Base-by-base conservation (phyloP, 92 coral and sea anemone genomes). In the Phenganax subtilis region DNA sequence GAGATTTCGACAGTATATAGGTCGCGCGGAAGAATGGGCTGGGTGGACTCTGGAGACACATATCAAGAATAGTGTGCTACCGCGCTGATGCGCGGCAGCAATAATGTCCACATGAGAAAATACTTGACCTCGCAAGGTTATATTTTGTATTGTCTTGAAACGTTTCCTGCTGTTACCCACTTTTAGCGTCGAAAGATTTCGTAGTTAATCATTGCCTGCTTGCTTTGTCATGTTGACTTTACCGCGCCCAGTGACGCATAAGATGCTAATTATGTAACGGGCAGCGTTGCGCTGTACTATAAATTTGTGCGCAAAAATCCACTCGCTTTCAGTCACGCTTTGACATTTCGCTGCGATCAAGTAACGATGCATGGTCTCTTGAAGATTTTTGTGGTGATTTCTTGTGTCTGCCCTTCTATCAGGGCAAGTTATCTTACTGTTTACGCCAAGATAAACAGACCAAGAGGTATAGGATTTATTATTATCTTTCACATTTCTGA, bases 191-290 rank as follows among this genome's bases (percentile, higher is more conserved):
- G 47, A 37, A 37, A 37, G 47, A 37, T 37, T 37, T 37, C 47
- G 3, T 37, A 37, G 47, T 37, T 37, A 5, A 37, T 5, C 47
- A 37, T 37, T 37, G 47, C 47, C 47, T 37, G 2, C 47, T 37
- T 37, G 47, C 47, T 37, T 37, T 37, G 47, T 37, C 47, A 37
- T 30, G 72, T 66, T 66, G 28, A 66, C 72, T 15, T 14, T 66
- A 16, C 72, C 72, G 72, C 72, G 15, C 72, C 72, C 25, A 7
- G 44, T 66, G 72, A 66, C 72, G 72, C 72, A 66, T 10, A 20
- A 66, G 28, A 16, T 30, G 51, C 51, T 66, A 51, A 66, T 66
- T 37, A 37, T 30, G 14, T 51, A 27, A 66, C 72, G 15, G 70
- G 12, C 47, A 37, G 72, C 8, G 72, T 9, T 20, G 9, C 31